Base-by-base conservation (phyloP, 2,888 invertebrate species). In the Drosophila longiperda region DNA sequence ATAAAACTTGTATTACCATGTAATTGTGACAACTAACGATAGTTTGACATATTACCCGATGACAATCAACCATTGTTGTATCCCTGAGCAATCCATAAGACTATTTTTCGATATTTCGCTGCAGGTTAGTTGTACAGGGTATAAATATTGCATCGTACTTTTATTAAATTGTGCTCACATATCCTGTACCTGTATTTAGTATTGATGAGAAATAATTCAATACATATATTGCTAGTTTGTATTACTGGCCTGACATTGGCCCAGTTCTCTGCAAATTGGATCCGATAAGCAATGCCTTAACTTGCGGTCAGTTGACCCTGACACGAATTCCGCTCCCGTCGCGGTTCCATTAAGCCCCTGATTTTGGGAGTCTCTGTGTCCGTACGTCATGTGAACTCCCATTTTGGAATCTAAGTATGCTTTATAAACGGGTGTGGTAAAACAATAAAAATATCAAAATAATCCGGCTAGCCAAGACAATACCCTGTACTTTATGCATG, bases 181-280 rank as follows among this genome's bases (percentile, higher is more conserved):
- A 8, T 45, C 20, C 45, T 29, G 6, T 29, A 15, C 23, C 20
- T 11, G 6, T 23, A 23, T 36, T 36, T n/a, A n/a, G 23, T 32
- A 17, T 38, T 20, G 58, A 73, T 73, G 40, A 29, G 45, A 5
- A 29, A 29, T 29, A 29, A 29, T 29, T 29, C 58, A 73, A 61
- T 52, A 36, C 3, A 26, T 15, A 23, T 55, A 38, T 38, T 29
- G 15, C 2, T 29, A 9, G 66, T 63, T 79, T 66, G 73, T 61
- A 63, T 76, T 80, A 63, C 65, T 45, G 59, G 20, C 20, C 57
- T 79, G 87, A 63, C 86, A 83, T 88, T 83, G 83, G 83, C 83
- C 83, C 89, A 86, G 75, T 83, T 83, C 49, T 61, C 50, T 33
- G 11, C 61, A 57, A 50, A 53, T 65, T 60, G 42, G 29, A 62